Evolutionary conservation across 2,888 invertebrate species (phyloP).

Genomic region (Tanytarsus gracilentus): DNA sequence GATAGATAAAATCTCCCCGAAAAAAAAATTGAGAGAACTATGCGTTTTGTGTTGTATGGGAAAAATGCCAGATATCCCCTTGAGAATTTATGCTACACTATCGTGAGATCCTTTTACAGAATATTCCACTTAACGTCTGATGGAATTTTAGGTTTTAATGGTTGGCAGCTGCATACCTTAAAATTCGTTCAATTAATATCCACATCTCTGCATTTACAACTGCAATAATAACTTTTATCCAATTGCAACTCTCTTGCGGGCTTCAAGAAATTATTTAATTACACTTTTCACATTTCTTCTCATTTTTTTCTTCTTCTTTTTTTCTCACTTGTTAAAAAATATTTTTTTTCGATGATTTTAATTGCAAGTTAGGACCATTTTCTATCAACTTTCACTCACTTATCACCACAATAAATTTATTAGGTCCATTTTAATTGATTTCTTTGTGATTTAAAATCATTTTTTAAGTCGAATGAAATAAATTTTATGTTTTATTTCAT

Average conservation of each 20-base stretch:
- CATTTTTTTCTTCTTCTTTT: not conserved
- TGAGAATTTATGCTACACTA: slow-evolving; percentile 11
- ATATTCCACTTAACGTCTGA: slow-evolving; percentile 23
- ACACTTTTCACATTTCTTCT: slow-evolving; percentile 24
- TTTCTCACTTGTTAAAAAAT: slow-evolving; percentile 7
- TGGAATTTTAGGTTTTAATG: slow-evolving; percentile 15
- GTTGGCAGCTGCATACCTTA: not conserved
- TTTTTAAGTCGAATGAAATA: slow-evolving; percentile 13
- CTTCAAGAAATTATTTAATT: slow-evolving; percentile 22
- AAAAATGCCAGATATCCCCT: slow-evolving; percentile 25
- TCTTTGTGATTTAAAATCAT: slow-evolving; percentile 19
- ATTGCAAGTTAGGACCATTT: slow-evolving; percentile 8
- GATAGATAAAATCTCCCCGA: not conserved
- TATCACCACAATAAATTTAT: not conserved
- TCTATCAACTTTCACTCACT: not conserved
- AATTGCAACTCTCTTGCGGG: not conserved
- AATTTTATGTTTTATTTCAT: slow-evolving; percentile 10
- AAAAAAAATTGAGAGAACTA: slow-evolving; percentile 2
- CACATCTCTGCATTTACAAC: not conserved
- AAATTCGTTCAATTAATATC: not conserved
- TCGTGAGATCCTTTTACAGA: slow-evolving; percentile 4
- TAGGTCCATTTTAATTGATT: slow-evolving; percentile 19
- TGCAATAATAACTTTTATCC: not conserved
- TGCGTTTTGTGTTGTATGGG: slow-evolving; percentile 9
- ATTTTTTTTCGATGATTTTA: slow-evolving; percentile 3